Base-by-base conservation (phyloP, 2,888 invertebrate species). In the Neoitamus cyanurus region DNA sequence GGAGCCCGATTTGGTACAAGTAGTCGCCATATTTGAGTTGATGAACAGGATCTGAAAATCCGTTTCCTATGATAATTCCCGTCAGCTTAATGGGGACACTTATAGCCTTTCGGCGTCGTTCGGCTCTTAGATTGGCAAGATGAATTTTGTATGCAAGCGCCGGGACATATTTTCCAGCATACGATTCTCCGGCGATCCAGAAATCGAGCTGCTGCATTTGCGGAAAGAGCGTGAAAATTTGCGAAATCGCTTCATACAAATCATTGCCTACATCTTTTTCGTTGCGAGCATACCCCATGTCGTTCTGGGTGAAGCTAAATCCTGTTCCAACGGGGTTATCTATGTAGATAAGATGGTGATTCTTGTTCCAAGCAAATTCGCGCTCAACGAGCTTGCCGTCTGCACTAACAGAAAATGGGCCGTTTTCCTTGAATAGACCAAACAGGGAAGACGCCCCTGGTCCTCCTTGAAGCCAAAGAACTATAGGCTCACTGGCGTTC, bases 271-370 rank as follows among this genome's bases (percentile, higher is more conserved):
- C 96, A 89, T 95, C 94, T 0, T 93, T 94, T 90, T 98, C 95
- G 90, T 96, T 95, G 4, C 92, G 93, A 9, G 96, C 95, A 90
- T 96, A 98, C 0, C 98, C 97, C 84, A 91, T 93, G 25, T 95
- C 94, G 84, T 93, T 91, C 3, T 94, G 93, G 0, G 98, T 97
- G 88, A 97, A 98, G 91, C 98, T 98, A 89, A 95, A 98, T 0
- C 98, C 98, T 1, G 97, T 96, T 1, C 97, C 97, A 0, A 97
- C 98, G 0, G 98, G 98, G 90, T 97, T 98, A 90, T 98, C 98
- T 84, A 98, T 95, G 90, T 96, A 98, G 83, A 98, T 93, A 68
- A 98, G 96, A 87, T 90, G 89, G 46, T 96, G 96, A 9, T 94
- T 94, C 58, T 93, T 91, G 84, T 94, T 95, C 98, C 98, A 98